These are phyloP conservation scores for Lamellibrachia satsuma DNA, from an alignment of 2,888 invertebrate genomes.

Conservation along the genomic window DNA sequence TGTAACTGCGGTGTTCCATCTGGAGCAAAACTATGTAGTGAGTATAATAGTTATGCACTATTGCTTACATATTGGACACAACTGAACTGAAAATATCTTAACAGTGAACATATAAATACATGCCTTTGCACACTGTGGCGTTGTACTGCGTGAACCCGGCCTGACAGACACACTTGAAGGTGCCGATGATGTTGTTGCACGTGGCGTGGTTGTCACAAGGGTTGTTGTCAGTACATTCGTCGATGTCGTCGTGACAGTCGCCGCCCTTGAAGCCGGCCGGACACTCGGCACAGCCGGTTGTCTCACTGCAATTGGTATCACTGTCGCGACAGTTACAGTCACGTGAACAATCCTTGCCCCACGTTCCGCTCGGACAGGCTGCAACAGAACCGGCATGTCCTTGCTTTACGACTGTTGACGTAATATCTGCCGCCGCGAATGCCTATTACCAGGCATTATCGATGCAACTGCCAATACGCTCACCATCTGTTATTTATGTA, in stretches of 20 bases:
- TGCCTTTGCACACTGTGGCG: neutral
- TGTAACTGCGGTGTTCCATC: too few species aligned
- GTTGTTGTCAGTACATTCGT: neutral
- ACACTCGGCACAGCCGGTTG: neutral
- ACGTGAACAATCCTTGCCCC: neutral
- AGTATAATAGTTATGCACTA: too few species aligned
- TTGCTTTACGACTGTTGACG: neutral
- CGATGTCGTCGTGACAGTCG: slow-evolving; percentile 18
- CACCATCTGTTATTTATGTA: neutral
- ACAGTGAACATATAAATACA: too few species aligned
- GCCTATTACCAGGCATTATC: too few species aligned
- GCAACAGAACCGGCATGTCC: neutral
- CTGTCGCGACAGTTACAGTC: neutral
- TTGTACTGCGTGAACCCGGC: neutral
- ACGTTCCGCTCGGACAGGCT: neutral
- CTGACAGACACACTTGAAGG: slow-evolving; percentile 19
- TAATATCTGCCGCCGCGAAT: neutral
- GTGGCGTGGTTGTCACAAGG: slow-evolving; percentile 7
- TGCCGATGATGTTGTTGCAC: neutral
- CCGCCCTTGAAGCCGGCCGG: neutral
- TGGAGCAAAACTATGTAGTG: too few species aligned
- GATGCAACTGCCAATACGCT: too few species aligned
- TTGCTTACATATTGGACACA: too few species aligned
- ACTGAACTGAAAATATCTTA: too few species aligned
- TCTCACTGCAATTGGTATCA: neutral